Base-by-base conservation (phyloP, 2,888 invertebrate genomes). In the Apoda limacodes region DNA sequence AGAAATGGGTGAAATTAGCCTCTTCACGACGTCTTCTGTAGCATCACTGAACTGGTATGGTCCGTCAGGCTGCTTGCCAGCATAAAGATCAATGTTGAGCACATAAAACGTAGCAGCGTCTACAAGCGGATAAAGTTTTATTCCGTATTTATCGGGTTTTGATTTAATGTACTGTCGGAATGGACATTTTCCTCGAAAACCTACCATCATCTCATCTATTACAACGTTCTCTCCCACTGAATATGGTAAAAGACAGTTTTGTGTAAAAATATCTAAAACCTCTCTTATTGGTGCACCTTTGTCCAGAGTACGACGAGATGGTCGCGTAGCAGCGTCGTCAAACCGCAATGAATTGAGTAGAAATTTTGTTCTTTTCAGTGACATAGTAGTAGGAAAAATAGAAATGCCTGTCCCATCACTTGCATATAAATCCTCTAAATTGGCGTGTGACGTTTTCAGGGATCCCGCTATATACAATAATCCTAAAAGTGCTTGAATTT, bases 11-110 rank as follows among this genome's bases (percentile, higher is more conserved):
- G 32, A 30, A 28, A 43, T 40, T 34, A 47, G 29, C 30, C 43
- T 37, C 34, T 42, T 37, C 10, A 55, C 51, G 25, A 55, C 46
- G 26, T 47, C 48, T 35, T 33, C 26, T 12, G 50, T 34, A 30
- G 42, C 42, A 37, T 55, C 51, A 28, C 43, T 40, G 20, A 46
- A 26, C 27, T 36, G 34, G 13, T 44, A 46, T 14, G 48, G 46
- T 13, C 54, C 49, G 30, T 39, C 37, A 15, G 50, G n/a, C n/a
- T n/a, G n/a, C n/a, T n/a, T n/a, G n/a, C 50, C 55, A 25, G 41
- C 38, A 41, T 52, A 49, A 39, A 54, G 36, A 42, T 54, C 50
- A 19, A 50, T 32, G 24, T 50, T 52, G n/a, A 43, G 31, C 25
- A 42, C 37, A 17, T 47, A 45, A 40, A 44, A 49, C 26, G 39